Conservation (phyloP, 2,888 invertebrate species). For the Hymenopus coronatus region DNA sequence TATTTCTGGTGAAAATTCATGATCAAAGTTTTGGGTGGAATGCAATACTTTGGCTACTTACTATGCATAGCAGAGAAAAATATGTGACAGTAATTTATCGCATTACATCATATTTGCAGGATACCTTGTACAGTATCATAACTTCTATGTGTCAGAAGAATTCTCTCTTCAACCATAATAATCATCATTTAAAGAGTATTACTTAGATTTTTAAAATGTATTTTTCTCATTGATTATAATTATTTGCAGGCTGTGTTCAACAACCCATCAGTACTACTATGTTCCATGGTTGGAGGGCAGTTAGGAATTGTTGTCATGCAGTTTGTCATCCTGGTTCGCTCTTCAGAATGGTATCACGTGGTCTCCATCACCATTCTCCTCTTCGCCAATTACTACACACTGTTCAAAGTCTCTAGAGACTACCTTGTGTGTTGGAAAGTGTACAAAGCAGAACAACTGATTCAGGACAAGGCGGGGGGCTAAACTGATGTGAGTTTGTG, state of each 20-base stretch:
- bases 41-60: too few species aligned
- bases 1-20: too few species aligned
- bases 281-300: slow-evolving; percentile 70
- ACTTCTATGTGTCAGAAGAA: too few species aligned
- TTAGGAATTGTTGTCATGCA: slow-evolving; percentile 70
- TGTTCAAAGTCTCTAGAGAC: slow-evolving; percentile 86
- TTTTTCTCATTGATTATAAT: not conserved
- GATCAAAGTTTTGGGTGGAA: too few species aligned
- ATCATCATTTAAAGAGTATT: too few species aligned
- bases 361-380: slow-evolving; percentile 80
- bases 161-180: too few species aligned
- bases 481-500: not conserved
- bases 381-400: slow-evolving; percentile 86
- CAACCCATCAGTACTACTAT: slow-evolving; percentile 76
- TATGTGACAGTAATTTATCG: too few species aligned
- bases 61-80: too few species aligned
- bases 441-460: slow-evolving; percentile 68
- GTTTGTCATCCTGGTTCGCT: slow-evolving; percentile 72
- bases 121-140: too few species aligned
- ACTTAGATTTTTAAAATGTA: too few species aligned
- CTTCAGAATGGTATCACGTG: slow-evolving; percentile 89
- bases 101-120: too few species aligned
- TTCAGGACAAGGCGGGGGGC: slow-evolving; percentile 56
- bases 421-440: slow-evolving; percentile 81
- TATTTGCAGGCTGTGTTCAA: slow-evolving; percentile 76